Percentiles rank a stretch among this genome's conserved stretches.
phyloP scores from a whole-genome alignment of 1,140 invertebrate species.

The Atopsyche davidsoni region DNA sequence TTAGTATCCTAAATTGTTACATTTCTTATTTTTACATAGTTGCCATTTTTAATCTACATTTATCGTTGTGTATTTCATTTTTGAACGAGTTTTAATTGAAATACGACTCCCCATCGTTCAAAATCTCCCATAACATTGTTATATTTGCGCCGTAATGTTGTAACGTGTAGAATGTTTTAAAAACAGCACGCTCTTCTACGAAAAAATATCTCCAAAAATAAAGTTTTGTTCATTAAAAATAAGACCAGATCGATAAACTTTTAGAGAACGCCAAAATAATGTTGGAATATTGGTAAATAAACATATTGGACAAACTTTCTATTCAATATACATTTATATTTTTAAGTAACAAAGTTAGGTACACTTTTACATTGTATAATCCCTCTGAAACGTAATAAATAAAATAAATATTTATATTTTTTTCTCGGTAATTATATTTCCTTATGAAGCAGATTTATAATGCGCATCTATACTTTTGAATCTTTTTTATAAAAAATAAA shows the following conservation, averaged over 20 bases:
- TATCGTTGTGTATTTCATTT: slow-evolving; percentile 21
- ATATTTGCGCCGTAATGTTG: slow-evolving; percentile 10
- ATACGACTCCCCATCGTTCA: slow-evolving; percentile 17
- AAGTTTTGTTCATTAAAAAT: slow-evolving; percentile 15
- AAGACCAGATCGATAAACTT: slow-evolving; percentile 29
- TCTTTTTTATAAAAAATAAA: no score
- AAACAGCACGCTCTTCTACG: slow-evolving; percentile 14
- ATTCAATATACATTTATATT: slow-evolving; percentile 26
- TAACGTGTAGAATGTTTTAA: slow-evolving; percentile 14
- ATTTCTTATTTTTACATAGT: slow-evolving; percentile 24
- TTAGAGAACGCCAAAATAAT: slow-evolving; percentile 28
- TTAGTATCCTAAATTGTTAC: not conserved
- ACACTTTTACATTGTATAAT: slow-evolving; percentile 18
- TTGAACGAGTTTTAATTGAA: slow-evolving; percentile 21
- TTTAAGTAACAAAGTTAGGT: slow-evolving; percentile 27
- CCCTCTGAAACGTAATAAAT: slow-evolving; percentile 21
- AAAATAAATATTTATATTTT: slow-evolving; percentile 13
- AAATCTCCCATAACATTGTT: slow-evolving; percentile 22
- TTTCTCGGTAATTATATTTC: not conserved
- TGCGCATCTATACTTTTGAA: no score
- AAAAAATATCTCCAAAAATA: slow-evolving; percentile 7
- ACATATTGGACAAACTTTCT: slow-evolving; percentile 19
- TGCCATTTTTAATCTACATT: slow-evolving; percentile 30
- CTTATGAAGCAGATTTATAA: no score
- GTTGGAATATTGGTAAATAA: slow-evolving; percentile 30